These are phyloP conservation scores for Nasonia oneida DNA, from an alignment of 2,888 invertebrate genomes.

Conservation along the genomic window DNA sequence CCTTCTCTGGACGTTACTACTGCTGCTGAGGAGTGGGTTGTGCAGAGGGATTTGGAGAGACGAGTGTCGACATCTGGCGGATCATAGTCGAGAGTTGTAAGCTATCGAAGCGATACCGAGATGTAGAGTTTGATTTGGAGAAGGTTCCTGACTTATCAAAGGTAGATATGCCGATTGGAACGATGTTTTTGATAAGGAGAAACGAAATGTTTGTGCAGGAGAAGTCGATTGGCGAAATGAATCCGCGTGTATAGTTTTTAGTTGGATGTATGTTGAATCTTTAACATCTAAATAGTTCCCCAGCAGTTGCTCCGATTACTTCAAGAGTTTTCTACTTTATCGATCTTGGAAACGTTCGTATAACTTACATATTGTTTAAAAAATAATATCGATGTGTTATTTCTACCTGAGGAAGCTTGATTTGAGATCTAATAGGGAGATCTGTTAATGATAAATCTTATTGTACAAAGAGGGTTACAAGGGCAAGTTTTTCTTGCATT, in stretches of 20 bases:
- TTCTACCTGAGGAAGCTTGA: too few species aligned
- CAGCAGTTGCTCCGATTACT: not conserved
- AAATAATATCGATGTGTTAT: not conserved
- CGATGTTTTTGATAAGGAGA: too few species aligned
- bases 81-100: not conserved
- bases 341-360: not conserved
- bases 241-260: not conserved
- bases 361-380: not conserved
- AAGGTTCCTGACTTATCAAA: not conserved
- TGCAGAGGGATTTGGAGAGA: not conserved
- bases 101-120: not conserved
- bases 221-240: not conserved
- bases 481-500: too few species aligned
- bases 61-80: not conserved
- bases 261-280: not conserved
- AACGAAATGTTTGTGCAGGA: not conserved
- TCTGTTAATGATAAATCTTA: too few species aligned
- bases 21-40: not conserved
- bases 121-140: not conserved
- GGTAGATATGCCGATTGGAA: not conserved
- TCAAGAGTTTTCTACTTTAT: not conserved
- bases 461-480: too few species aligned
- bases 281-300: not conserved
- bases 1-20: conserved; percentile 38
- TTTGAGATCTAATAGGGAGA: too few species aligned